Evolutionary conservation across 2,113 vertebrate genomes (phyloP).

Genomic region (Tautogolabrus adspersus): DNA sequence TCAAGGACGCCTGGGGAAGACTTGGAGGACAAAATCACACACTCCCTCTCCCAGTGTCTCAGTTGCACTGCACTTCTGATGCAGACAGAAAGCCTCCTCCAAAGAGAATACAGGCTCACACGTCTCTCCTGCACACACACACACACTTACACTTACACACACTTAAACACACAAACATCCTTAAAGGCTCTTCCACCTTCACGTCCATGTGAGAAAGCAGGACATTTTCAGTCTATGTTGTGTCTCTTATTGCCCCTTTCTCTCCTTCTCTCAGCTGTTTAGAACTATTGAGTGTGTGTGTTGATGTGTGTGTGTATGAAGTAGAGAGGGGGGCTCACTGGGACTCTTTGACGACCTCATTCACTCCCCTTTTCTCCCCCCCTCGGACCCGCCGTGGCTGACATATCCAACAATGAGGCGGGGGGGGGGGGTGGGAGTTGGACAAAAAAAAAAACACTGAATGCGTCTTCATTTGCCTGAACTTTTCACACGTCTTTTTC

Average conservation of each 20-base stretch:
- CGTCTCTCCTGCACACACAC: conserved; percentile 32
- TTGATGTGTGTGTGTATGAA: conserved; percentile 22
- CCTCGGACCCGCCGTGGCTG: conserved; percentile 49
- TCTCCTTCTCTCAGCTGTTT: conserved; percentile 70
- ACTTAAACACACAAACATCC: conserved; percentile 64
- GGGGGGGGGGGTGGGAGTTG: conserved; percentile 62
- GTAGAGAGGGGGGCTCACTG: conserved; percentile 57
- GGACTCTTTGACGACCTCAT: conserved; percentile 78
- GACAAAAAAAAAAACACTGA: conserved; percentile 63
- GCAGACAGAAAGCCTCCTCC: conserved; percentile 75
- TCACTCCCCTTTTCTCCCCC: conserved; percentile 63
- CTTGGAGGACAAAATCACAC: conserved; percentile 82
- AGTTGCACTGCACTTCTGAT: conserved; percentile 74
- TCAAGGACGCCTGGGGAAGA: conserved; percentile 81
- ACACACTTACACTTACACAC: conserved; percentile 25
- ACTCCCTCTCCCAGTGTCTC: conserved; percentile 75
- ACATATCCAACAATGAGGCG: conserved; percentile 73
- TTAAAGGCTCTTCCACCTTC: conserved; percentile 68
- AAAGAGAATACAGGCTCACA: conserved; percentile 65
- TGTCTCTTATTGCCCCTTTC: conserved; percentile 55
- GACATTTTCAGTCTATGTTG: conserved; percentile 57
- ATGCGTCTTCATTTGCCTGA: conserved; percentile 84
- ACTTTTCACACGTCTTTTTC: conserved; percentile 81
- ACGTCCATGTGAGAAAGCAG: conserved; percentile 58
- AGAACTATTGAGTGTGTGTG: conserved; percentile 47